A percentile compares a stretch with the other conserved stretches of the same genome.
Conservation (phyloP, 2,888 invertebrate genomes). For the Diloba caeruleocephala region DNA sequence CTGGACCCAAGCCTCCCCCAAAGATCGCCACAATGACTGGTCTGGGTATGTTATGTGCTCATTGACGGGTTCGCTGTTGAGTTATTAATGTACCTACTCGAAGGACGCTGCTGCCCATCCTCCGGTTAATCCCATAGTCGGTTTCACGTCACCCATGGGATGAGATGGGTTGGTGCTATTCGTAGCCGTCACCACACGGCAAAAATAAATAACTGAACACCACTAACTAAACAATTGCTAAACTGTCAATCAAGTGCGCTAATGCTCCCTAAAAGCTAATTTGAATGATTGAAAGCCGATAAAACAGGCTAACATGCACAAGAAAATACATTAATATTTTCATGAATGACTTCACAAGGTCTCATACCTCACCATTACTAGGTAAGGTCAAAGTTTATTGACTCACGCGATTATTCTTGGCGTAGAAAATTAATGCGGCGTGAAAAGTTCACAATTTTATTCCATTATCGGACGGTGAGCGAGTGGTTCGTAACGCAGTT, state of each 20-base stretch:
- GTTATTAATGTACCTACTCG: too few species aligned
- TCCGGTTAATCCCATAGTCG: too few species aligned
- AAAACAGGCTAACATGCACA: background rate
- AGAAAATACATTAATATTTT: conserved; percentile 19
- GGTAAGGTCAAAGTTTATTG: conserved; percentile 49
- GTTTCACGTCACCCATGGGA: too few species aligned
- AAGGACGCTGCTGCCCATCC: too few species aligned
- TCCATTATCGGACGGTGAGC: conserved; percentile 72
- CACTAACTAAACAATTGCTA: background rate
- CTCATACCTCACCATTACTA: conserved; percentile 6
- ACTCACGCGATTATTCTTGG: conserved; percentile 45
- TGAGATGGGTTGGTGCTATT: too few species aligned
- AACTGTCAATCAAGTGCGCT: background rate
- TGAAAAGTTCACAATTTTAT: conserved; percentile 76
- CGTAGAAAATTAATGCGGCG: conserved; percentile 64
- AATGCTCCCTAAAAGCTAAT: conserved; percentile 4
- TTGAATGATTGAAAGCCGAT: conserved; percentile 10
- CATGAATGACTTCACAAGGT: conserved; percentile 12
- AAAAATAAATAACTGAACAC: too few species aligned
- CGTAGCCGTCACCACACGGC: too few species aligned
- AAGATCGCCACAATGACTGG: too few species aligned
- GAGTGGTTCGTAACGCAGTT: conserved; percentile 81
- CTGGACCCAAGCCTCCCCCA: too few species aligned
- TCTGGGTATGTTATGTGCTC: too few species aligned
- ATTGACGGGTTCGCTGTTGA: too few species aligned